Conservation (phyloP, 1,140 invertebrate species). For the Drosophila tropicalis region DNA sequence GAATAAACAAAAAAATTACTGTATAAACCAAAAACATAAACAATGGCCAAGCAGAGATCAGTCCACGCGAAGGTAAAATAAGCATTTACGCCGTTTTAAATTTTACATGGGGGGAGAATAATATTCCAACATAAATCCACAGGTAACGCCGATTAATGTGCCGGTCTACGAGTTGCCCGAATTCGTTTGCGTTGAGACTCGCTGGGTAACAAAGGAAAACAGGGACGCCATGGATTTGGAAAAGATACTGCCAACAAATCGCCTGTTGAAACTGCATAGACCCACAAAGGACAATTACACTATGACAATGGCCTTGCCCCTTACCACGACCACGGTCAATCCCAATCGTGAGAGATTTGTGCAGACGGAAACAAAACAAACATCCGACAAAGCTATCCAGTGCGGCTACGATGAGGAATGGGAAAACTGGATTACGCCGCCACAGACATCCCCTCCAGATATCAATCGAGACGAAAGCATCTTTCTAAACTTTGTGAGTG, state of each 20-base stretch:
- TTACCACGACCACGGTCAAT: not conserved
- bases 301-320: not conserved
- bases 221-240: not conserved
- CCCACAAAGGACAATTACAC: not conserved
- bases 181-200: constrained; percentile 46
- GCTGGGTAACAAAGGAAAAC: constrained; percentile 16
- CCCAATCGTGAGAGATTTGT: not conserved
- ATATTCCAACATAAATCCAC: not conserved
- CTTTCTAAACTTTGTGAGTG: constrained; percentile 44
- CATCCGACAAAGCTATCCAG: constrained; percentile 3
- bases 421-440: not conserved
- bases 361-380: not conserved
- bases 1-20: not conserved
- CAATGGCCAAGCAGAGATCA: not conserved
- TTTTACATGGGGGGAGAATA: not conserved
- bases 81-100: not conserved
- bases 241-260: not conserved
- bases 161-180: constrained; percentile 46
- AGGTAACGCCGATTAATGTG: constrained; percentile 24
- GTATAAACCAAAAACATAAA: not conserved
- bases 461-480: not conserved
- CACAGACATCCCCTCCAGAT: not conserved
- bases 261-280: not conserved
- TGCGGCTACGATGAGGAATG: not conserved
- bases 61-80: not conserved